Conservation (phyloP, 2,888 invertebrate genomes). For the Buathra laborator region DNA sequence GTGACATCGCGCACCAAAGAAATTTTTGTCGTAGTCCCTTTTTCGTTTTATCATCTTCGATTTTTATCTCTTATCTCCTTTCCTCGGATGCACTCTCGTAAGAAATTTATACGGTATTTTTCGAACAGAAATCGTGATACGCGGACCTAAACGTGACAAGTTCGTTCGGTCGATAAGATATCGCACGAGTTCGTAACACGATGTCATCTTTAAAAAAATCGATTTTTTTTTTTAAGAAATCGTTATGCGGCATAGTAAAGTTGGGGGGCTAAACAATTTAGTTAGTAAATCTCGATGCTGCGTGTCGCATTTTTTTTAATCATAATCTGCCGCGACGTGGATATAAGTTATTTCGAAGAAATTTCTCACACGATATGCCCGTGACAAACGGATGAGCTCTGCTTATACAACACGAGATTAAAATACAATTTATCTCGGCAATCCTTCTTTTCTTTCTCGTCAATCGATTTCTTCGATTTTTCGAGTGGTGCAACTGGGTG, state of each 20-base stretch:
- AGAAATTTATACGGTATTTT: slow-evolving; percentile 5
- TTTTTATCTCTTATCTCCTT: slow-evolving; percentile 9
- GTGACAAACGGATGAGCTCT: slow-evolving; percentile 24
- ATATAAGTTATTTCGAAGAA: neutral
- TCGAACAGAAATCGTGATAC: slow-evolving; percentile 22
- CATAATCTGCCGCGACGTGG: neutral
- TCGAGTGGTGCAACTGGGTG: slow-evolving; percentile 16
- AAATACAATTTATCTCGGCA: slow-evolving; percentile 26
- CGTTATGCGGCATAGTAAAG: too few species aligned
- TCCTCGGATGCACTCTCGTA: neutral
- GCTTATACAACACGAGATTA: slow-evolving; percentile 8
- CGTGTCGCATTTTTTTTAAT: neutral
- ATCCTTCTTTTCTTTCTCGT: neutral
- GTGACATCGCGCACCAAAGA: slow-evolving; percentile 12
- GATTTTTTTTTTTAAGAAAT: neutral
- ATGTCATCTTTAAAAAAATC: neutral
- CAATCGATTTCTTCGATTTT: slow-evolving; percentile 47
- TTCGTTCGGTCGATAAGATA: neutral
- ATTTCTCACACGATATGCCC: neutral
- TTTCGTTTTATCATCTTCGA: slow-evolving; percentile 17
- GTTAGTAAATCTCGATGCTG: too few species aligned
- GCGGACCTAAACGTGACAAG: neutral
- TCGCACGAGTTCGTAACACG: neutral
- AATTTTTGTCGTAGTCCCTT: slow-evolving; percentile 42
- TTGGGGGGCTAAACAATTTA: too few species aligned